phyloP scores from a whole-genome alignment of 2,888 invertebrate species.

The Nephrotoma appendiculata region DNA sequence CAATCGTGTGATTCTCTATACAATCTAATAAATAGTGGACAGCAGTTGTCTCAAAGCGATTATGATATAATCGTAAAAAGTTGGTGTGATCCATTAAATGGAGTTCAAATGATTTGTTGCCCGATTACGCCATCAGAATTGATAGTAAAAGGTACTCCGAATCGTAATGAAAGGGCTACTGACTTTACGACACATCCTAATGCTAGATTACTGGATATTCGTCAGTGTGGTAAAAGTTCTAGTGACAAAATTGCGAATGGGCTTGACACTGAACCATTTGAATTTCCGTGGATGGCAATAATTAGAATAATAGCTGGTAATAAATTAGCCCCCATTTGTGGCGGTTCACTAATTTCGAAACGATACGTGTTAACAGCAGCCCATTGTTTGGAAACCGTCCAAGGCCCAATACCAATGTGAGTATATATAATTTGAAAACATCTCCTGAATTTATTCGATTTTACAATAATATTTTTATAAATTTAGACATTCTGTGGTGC shows the following conservation, averaged over 20 bases:
- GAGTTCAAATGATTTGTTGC: not conserved
- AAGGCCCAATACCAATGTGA: not conserved
- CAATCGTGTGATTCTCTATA: not conserved
- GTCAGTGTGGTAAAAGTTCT: slow-evolving; percentile 40
- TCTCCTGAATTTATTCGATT: not conserved
- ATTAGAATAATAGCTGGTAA: slow-evolving; percentile 26
- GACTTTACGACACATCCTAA: not conserved
- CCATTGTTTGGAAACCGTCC: slow-evolving; percentile 19
- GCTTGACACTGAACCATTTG: slow-evolving; percentile 40
- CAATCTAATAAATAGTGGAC: not conserved
- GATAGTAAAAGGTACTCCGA: not conserved
- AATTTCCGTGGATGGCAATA: slow-evolving; percentile 65
- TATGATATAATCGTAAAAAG: not conserved
- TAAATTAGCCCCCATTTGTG: slow-evolving; percentile 15
- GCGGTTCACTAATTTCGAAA: slow-evolving; percentile 24
- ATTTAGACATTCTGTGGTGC: not conserved
- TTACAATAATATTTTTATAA: not conserved
- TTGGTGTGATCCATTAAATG: not conserved
- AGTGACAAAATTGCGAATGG: slow-evolving; percentile 45
- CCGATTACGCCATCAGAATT: not conserved
- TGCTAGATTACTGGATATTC: not conserved
- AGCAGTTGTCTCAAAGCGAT: not conserved
- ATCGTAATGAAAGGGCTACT: not conserved
- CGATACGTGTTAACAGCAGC: slow-evolving; percentile 25
- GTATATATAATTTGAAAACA: not conserved